Percentiles rank a stretch among this genome's conserved stretches.
These are phyloP conservation scores for Mandrillus leucophaeus DNA, from an alignment of 2,113 vertebrate genomes.

Conservation along the genomic window DNA sequence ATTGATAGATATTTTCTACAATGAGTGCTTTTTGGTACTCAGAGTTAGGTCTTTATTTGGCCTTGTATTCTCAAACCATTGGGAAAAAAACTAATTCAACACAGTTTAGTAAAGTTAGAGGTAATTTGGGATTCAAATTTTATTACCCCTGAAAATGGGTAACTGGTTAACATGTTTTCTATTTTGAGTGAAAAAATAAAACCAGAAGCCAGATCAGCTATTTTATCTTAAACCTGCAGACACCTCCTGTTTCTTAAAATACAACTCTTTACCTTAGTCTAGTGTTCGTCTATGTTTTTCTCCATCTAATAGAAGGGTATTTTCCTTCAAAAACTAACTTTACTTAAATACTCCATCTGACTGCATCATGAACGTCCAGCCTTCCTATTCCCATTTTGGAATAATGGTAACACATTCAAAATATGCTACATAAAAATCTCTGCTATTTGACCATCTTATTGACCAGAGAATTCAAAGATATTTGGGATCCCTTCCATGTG, in stretches of 20 bases:
- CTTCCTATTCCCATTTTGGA: background rate
- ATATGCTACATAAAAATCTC: background rate
- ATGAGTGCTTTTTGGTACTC: background rate
- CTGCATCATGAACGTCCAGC: background rate
- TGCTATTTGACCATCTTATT: background rate
- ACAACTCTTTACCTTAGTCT: background rate
- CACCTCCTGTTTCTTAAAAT: background rate
- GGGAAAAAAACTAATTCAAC: background rate
- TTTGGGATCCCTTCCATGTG: background rate
- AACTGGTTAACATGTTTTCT: conserved; percentile 1
- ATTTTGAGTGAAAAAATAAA: conserved; percentile 47
- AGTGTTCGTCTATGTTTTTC: background rate
- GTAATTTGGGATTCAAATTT: background rate
- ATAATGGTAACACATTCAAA: background rate
- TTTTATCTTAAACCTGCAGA: background rate
- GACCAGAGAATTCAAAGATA: background rate
- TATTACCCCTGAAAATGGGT: background rate
- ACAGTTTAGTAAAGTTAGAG: background rate
- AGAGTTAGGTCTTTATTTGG: background rate
- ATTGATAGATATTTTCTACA: background rate
- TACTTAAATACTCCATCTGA: background rate
- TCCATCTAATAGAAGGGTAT: background rate
- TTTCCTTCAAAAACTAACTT: conserved; percentile 10
- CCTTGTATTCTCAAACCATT: background rate
- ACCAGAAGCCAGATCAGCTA: background rate